Evolutionary conservation across 2,888 invertebrate species (phyloP).

Genomic region (Acrobasis repandana): DNA sequence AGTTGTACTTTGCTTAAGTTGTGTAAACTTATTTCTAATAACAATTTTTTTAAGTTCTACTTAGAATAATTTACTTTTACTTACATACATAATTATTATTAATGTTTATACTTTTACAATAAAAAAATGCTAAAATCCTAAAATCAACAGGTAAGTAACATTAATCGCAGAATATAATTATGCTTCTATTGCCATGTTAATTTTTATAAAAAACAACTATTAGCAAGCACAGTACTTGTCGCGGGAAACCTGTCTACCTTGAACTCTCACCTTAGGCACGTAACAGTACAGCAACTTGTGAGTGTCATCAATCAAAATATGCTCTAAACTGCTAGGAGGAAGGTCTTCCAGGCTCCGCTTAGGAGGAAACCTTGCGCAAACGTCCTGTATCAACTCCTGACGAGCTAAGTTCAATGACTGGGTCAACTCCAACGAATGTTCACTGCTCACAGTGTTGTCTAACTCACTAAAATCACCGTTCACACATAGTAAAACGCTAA

Average conservation of each 20-base stretch:
- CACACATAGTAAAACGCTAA: slow-evolving; percentile 54
- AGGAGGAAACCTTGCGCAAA: slow-evolving; percentile 81
- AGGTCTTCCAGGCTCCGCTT: slow-evolving; percentile 70
- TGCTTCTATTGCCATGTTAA: too few relatives aligned
- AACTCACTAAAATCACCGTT: slow-evolving; percentile 56
- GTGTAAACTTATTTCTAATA: too few relatives aligned
- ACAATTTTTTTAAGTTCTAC: too few relatives aligned
- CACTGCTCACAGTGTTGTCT: slow-evolving; percentile 46
- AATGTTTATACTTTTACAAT: too few relatives aligned
- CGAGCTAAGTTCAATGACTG: slow-evolving; percentile 85
- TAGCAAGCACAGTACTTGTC: neutral
- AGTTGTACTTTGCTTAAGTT: too few relatives aligned
- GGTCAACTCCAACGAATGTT: slow-evolving; percentile 83
- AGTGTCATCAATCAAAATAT: slow-evolving; percentile 91
- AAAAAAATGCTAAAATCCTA: too few relatives aligned
- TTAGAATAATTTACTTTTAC: too few relatives aligned
- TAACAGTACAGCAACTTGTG: slow-evolving; percentile 95
- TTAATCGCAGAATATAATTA: too few relatives aligned
- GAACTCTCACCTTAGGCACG: slow-evolving; percentile 91
- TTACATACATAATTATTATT: too few relatives aligned
- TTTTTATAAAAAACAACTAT: neutral
- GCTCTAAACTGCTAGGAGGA: slow-evolving; percentile 85
- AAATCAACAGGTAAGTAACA: too few relatives aligned
- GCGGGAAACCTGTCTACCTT: slow-evolving; percentile 48
- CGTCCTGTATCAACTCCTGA: slow-evolving; percentile 84